Percentiles rank a stretch among this genome's conserved stretches.
phyloP scores from a whole-genome alignment of 2,888 invertebrate species.

The Lacanobia wlatinum region DNA sequence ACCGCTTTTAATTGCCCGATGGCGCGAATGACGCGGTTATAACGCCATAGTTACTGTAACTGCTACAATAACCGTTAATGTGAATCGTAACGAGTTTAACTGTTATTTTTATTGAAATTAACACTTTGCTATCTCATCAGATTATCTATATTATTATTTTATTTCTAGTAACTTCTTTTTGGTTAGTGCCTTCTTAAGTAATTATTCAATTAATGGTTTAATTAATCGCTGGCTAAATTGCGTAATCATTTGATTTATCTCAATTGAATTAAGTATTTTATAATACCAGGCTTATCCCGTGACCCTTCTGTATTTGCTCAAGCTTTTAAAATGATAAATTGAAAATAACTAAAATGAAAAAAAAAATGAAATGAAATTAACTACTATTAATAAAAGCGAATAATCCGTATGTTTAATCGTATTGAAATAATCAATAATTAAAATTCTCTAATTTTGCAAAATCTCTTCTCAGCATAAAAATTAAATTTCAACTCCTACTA shows the following conservation, averaged over 20 bases:
- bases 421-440: neutral
- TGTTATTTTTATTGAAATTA: constrained; percentile 65
- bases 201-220: constrained; percentile 26
- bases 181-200: constrained; percentile 5
- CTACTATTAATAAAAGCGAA: neutral
- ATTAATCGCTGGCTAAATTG: too few species aligned
- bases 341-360: too few species aligned
- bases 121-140: constrained; percentile 57
- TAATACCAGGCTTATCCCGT: neutral
- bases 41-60: constrained; percentile 59
- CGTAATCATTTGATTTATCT: too few species aligned
- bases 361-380: too few species aligned
- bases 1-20: constrained; percentile 60
- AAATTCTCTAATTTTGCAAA: neutral
- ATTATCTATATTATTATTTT: constrained; percentile 50
- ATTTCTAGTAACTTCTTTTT: constrained; percentile 19
- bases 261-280: neutral
- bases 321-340: neutral
- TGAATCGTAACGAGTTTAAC: constrained; percentile 59
- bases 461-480: too few species aligned
- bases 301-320: neutral
- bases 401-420: neutral
- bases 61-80: constrained; percentile 60
- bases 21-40: constrained; percentile 50
- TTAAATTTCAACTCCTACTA: too few species aligned